Evolutionary conservation across 2,888 invertebrate genomes (phyloP).

Genomic region (Nezara viridula): DNA sequence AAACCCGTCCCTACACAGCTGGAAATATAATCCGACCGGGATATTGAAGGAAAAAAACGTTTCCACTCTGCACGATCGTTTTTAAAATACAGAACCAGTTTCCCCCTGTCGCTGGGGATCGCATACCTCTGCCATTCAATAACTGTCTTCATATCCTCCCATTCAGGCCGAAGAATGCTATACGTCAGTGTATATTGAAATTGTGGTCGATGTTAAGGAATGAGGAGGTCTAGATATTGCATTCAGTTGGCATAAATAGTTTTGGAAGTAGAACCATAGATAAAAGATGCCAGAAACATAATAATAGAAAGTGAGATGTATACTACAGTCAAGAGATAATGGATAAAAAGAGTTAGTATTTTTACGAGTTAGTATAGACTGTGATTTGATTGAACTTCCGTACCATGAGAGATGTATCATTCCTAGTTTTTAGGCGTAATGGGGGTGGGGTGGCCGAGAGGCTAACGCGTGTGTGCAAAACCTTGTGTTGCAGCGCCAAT

Average conservation of each 20-base stretch:
- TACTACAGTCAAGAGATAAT: too few species aligned
- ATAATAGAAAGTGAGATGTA: too few species aligned
- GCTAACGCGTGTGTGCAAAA: too few species aligned
- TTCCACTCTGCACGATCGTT: conserved; percentile 30
- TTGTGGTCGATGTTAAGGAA: not conserved
- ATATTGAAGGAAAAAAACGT: conserved; percentile 22
- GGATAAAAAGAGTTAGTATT: too few species aligned
- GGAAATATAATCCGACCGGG: conserved; percentile 41
- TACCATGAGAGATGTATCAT: too few species aligned
- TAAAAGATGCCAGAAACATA: not conserved
- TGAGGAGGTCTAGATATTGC: not conserved
- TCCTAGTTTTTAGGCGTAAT: too few species aligned
- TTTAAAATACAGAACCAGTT: conserved; percentile 30
- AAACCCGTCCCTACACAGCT: conserved; percentile 14
- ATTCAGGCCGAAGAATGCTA: conserved; percentile 4
- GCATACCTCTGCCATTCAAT: conserved; percentile 34
- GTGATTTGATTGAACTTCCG: too few species aligned
- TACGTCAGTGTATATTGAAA: not conserved
- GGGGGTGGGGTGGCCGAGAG: too few species aligned
- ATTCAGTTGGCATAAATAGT: not conserved
- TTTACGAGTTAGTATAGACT: too few species aligned
- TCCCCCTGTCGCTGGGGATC: not conserved
- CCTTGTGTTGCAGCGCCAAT: too few species aligned
- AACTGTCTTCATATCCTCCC: conserved; percentile 22
- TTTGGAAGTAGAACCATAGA: not conserved